phyloP scores from a whole-genome alignment of 2,113 vertebrate species.

The Strigops habroptila region DNA sequence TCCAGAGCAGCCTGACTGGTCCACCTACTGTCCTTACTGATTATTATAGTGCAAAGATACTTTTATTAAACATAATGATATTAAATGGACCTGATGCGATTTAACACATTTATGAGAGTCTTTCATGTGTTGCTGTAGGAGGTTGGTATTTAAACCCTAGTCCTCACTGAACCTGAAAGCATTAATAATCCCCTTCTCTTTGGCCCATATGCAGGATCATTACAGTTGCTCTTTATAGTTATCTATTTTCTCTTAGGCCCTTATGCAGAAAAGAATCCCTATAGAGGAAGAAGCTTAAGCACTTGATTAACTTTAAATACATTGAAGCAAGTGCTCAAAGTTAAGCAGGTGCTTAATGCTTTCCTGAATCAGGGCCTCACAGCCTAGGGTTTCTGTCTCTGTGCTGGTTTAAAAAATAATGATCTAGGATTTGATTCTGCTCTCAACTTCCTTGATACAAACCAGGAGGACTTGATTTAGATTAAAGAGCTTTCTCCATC shows the following conservation, averaged over 20 bases:
- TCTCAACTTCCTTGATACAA: background rate
- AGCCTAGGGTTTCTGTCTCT: background rate
- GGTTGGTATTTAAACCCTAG: slow-evolving; percentile 51
- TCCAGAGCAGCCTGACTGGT: slow-evolving; percentile 33
- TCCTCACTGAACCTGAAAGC: slow-evolving; percentile 58
- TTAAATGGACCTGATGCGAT: slow-evolving; percentile 64
- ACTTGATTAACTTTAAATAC: slow-evolving; percentile 58
- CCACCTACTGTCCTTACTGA: slow-evolving; percentile 28
- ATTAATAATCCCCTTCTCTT: slow-evolving; percentile 64
- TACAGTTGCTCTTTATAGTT: slow-evolving; percentile 56
- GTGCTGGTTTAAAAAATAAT: background rate
- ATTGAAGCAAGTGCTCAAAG: slow-evolving; percentile 33
- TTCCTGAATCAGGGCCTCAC: background rate
- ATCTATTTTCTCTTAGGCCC: slow-evolving; percentile 61
- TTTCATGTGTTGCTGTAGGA: slow-evolving; percentile 58
- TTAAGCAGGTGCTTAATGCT: slow-evolving; percentile 51
- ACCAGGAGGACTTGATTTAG: background rate
- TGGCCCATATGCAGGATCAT: slow-evolving; percentile 56
- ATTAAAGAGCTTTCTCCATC: background rate
- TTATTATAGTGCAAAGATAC: slow-evolving; percentile 44
- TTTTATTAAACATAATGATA: slow-evolving; percentile 60
- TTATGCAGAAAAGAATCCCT: slow-evolving; percentile 48
- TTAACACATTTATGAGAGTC: slow-evolving; percentile 61
- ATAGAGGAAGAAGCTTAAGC: slow-evolving; percentile 58
- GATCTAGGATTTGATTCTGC: background rate